Evolutionary conservation across 1,140 invertebrate species (phyloP).

Genomic region (Psix sp.): DNA sequence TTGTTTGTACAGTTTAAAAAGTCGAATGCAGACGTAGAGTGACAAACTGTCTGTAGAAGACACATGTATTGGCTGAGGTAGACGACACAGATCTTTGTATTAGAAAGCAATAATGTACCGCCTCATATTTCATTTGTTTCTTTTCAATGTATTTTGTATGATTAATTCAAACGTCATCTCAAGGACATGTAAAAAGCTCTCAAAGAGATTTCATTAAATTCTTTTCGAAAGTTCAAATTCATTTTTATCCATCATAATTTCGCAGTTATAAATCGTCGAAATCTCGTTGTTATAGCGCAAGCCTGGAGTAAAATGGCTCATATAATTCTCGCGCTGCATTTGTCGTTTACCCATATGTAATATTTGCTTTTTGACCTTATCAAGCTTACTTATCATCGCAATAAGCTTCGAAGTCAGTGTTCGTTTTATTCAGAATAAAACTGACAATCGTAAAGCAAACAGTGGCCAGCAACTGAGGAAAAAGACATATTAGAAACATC

Average conservation of each 20-base stretch:
- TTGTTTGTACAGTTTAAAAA: constrained; percentile 51
- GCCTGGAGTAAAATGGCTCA: not conserved
- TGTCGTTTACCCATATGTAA: constrained; percentile 24
- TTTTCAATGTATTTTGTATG: not conserved
- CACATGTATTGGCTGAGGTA: constrained; percentile 25
- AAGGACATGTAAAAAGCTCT: not conserved
- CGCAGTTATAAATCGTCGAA: not conserved
- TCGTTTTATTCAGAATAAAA: constrained; percentile 53
- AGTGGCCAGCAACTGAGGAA: constrained; percentile 64
- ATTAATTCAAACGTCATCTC: constrained; percentile 5
- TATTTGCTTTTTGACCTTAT: constrained; percentile 49
- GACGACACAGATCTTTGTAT: constrained; percentile 22
- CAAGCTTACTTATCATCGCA: constrained; percentile 49
- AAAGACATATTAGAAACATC: constrained; percentile 78
- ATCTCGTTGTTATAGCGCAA: not conserved
- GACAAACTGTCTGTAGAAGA: constrained; percentile 26
- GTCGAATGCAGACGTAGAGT: constrained; percentile 33
- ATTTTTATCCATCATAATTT: not conserved
- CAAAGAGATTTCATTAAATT: not conserved
- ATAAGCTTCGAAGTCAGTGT: constrained; percentile 44
- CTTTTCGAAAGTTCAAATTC: not conserved
- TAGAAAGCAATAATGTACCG: constrained; percentile 17
- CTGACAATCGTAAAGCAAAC: constrained; percentile 57
- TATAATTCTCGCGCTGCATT: too few species aligned
- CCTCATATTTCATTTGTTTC: constrained; percentile 14